phyloP scores from a whole-genome alignment of 2,888 invertebrate species.

The Bruchidius siliquastri region DNA sequence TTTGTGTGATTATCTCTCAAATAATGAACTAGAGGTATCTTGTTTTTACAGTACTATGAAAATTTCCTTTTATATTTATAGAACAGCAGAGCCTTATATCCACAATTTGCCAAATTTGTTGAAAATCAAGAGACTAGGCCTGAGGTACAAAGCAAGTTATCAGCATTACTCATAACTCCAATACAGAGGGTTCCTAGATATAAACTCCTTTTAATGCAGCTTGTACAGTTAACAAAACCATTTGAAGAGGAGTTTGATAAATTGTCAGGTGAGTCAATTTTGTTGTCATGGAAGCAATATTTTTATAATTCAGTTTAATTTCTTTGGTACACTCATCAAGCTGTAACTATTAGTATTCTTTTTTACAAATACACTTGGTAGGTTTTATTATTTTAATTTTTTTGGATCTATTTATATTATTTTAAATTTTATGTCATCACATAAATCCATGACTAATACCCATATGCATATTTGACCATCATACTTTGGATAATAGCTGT shows the following conservation, averaged over 20 bases:
- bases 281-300: not conserved
- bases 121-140: constrained; percentile 62
- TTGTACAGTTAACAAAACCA: constrained; percentile 45
- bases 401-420: too few relatives aligned
- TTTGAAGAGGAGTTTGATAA: constrained; percentile 24
- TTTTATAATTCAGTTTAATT: too few relatives aligned
- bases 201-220: constrained; percentile 64
- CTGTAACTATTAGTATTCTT: not conserved
- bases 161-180: constrained; percentile 69
- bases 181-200: constrained; percentile 77
- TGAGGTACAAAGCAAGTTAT: constrained; percentile 65
- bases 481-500: too few relatives aligned
- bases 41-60: too few relatives aligned
- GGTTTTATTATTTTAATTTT: too few relatives aligned
- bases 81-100: constrained; percentile 51
- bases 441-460: too few relatives aligned
- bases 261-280: constrained; percentile 24
- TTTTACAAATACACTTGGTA: too few relatives aligned
- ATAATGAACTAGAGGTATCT: too few relatives aligned
- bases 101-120: constrained; percentile 55
- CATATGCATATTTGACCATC: too few relatives aligned
- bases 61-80: constrained; percentile 31
- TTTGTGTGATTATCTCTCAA: too few relatives aligned
- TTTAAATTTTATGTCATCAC: too few relatives aligned
- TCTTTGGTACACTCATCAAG: too few relatives aligned